Conservation (phyloP, 2,797 vertebrate genomes). For the Falco concolor region DNA sequence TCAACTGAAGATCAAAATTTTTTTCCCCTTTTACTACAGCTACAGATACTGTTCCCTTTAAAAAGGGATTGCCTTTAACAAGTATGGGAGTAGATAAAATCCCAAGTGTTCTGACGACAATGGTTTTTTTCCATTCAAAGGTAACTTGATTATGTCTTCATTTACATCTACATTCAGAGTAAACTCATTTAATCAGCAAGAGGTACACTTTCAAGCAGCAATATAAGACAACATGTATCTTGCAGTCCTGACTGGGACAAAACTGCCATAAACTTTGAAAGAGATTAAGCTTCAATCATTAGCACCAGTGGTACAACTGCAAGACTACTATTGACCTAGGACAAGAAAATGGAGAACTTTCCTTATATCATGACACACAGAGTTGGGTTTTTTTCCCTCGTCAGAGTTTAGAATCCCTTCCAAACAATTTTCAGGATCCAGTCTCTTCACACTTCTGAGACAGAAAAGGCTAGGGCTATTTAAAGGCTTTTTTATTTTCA, state of each 20-base stretch:
- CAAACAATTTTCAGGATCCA: not conserved
- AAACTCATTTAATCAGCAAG: not conserved
- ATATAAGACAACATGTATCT: not conserved
- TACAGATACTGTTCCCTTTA: not conserved
- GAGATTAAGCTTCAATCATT: not conserved
- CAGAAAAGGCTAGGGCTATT: not conserved
- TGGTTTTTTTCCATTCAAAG: not conserved
- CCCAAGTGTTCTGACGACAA: not conserved
- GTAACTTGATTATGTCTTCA: not conserved
- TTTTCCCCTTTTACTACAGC: not conserved
- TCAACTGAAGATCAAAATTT: not conserved
- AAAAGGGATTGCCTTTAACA: not conserved
- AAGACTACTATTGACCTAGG: not conserved
- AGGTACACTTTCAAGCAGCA: not conserved
- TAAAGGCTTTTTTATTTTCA: not conserved
- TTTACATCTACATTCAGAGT: not conserved
- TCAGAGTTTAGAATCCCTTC: not conserved
- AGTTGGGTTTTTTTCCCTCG: rapidly evolving
- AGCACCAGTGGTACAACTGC: not conserved
- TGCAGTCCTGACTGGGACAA: not conserved
- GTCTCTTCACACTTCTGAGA: not conserved
- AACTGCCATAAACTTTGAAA: not conserved
- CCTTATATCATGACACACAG: not conserved
- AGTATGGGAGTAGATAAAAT: not conserved
- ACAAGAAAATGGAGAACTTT: not conserved